Conservation (phyloP, 1,140 invertebrate genomes). For the Melipona quadrifasciata region DNA sequence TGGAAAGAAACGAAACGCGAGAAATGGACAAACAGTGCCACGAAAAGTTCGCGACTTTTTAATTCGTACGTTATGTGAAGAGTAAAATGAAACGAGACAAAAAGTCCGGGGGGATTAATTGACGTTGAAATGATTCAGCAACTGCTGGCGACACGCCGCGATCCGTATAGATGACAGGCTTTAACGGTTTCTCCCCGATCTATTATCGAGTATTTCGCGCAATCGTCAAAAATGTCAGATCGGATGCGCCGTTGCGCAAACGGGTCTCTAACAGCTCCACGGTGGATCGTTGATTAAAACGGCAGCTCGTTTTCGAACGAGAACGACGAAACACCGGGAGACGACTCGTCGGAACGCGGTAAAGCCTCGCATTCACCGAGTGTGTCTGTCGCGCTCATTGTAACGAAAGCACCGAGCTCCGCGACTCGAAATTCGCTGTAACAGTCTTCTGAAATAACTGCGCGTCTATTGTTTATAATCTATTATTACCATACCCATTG, state of each 20-base stretch:
- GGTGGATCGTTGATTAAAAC: neutral
- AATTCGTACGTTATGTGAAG: neutral
- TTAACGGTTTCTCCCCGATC: neutral
- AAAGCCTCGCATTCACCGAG: neutral
- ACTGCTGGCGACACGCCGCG: neutral
- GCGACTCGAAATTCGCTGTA: slow-evolving; percentile 8
- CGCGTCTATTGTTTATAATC: slow-evolving; percentile 27
- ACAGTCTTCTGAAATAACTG: neutral
- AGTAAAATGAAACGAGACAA: neutral
- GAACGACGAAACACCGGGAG: neutral
- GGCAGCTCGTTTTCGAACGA: too few relatives aligned
- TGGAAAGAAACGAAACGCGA: too few relatives aligned
- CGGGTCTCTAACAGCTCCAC: neutral
- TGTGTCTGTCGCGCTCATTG: neutral
- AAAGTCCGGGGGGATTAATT: too few relatives aligned
- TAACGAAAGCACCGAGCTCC: neutral
- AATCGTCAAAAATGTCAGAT: neutral
- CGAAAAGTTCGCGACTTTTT: neutral
- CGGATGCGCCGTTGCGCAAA: neutral
- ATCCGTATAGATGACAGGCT: neutral
- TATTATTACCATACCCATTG: slow-evolving; percentile 42
- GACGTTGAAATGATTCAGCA: neutral
- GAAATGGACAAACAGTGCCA: slow-evolving; percentile 1
- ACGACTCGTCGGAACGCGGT: neutral
- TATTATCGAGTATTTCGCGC: neutral